Conservation (phyloP, 2,888 invertebrate genomes). For the Phengaris alcon region DNA sequence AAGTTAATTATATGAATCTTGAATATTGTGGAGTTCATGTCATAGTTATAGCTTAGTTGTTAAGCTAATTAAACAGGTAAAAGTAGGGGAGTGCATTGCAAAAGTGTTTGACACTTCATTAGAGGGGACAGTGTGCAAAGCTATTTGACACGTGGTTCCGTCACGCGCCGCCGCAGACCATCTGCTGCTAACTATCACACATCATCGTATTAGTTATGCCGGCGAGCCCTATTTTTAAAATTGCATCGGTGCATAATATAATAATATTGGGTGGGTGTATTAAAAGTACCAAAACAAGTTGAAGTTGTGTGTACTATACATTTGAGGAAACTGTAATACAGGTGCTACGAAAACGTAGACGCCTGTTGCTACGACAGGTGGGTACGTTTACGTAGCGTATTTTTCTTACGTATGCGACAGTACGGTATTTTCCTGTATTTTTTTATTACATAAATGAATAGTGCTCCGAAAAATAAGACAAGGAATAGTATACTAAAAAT, state of each 20-base stretch:
- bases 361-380: conserved; percentile 21
- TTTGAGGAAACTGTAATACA: neutral
- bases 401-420: too few species aligned
- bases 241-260: conserved; percentile 16
- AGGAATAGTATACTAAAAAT: too few species aligned
- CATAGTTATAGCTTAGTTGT: neutral
- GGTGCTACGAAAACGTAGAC: conserved; percentile 26
- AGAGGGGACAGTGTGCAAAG: conserved; percentile 17
- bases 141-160: conserved; percentile 29
- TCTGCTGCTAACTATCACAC: conserved; percentile 56
- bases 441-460: too few species aligned
- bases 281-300: neutral
- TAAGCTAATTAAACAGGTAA: conserved; percentile 3
- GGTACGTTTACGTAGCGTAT: neutral
- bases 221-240: conserved; percentile 20
- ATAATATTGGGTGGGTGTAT: neutral
- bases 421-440: too few species aligned
- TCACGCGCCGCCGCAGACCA: conserved; percentile 43
- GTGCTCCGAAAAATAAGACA: too few species aligned
- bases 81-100: conserved; percentile 4
- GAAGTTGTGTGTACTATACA: neutral
- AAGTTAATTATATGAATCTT: too few species aligned
- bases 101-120: conserved; percentile 9
- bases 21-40: neutral
- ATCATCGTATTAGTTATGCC: conserved; percentile 75